Evolutionary conservation across 2,888 invertebrate genomes (phyloP), one percentile per base, ranked within the genome.

Genomic region (Microctonus aethiopoides): DNA sequence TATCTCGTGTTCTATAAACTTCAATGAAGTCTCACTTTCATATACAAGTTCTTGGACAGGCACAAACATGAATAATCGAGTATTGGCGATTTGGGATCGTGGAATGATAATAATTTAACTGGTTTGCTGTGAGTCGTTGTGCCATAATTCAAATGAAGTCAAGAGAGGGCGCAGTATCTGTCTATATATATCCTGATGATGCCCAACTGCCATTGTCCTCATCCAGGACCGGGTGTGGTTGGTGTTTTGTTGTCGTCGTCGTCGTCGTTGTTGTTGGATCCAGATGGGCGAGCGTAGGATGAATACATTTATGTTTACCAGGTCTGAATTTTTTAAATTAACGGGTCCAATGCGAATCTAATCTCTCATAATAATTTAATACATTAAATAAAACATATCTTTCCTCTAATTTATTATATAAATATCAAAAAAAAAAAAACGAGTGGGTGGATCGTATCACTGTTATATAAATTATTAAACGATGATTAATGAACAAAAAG

Each of bases 81-180:
- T 73, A 75, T 72, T 72, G 72, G 63, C 65, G 70, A 73, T 73
- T 71, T 71, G 54, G 72, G 68, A 71, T 75, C 74, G 75, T 73
- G 71, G 78, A 79, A 79, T 76, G 80, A 81, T 78, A 76, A 79
- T 79, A 78, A 76, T 32, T 16, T 16, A n/a, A 16, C 16, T 20
- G 16, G 16, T 7, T 29, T 29, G 29, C n/a, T 29, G 29, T 29
- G 29, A 13, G 11, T 20, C 52, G 7, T 10, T 52, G 52, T 20
- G 57, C 32, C 57, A 57, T 57, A 57, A 57, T 57, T 57, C 57
- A 57, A 57, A 10, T 46, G 32, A 20, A 57, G n/a, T 32, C 57
- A 57, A 13, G 11, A 24, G 54, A 54, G 57, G 57, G 34, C 34
- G 57, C 57, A 57, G 57, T 57, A 29, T 7, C 10, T 57, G 34